These are phyloP conservation scores for Sapajus apella DNA, from an alignment of 2,113 vertebrate species.

Conservation along the genomic window DNA sequence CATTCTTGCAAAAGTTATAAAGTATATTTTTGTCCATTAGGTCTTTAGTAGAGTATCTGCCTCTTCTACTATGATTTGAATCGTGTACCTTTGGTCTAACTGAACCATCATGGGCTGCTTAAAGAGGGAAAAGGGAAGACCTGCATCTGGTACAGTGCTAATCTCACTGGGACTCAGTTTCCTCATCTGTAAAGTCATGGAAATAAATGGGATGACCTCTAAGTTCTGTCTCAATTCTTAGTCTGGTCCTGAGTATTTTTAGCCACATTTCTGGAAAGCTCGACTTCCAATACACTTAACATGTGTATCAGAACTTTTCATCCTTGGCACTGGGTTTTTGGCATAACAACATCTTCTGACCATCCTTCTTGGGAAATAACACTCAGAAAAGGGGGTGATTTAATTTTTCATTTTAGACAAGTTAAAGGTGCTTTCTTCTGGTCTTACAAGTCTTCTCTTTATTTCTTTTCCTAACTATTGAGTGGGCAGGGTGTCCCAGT, in stretches of 20 bases:
- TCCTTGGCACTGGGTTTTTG: not conserved
- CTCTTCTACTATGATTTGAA: not conserved
- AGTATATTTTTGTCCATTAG: not conserved
- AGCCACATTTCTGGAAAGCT: not conserved
- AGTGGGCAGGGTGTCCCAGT: not conserved
- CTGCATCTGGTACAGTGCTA: not conserved
- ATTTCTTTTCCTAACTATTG: not conserved
- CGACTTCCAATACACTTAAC: not conserved
- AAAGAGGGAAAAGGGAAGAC: not conserved
- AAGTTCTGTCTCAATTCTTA: not conserved
- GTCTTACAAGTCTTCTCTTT: not conserved
- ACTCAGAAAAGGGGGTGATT: not conserved
- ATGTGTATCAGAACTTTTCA: not conserved
- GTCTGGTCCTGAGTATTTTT: not conserved
- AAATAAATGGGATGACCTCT: not conserved
- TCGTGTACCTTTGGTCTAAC: not conserved
- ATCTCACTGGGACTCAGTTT: not conserved
- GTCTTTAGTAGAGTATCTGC: not conserved
- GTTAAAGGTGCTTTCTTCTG: not conserved
- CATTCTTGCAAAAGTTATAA: not conserved
- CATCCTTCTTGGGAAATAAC: conserved; percentile 28
- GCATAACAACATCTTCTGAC: not conserved
- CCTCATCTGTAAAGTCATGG: not conserved
- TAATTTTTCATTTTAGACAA: conserved; percentile 16
- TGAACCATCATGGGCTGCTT: not conserved